phyloP scores from a whole-genome alignment of 1,140 invertebrate genomes.

The Neoseiulus cucumeris region DNA sequence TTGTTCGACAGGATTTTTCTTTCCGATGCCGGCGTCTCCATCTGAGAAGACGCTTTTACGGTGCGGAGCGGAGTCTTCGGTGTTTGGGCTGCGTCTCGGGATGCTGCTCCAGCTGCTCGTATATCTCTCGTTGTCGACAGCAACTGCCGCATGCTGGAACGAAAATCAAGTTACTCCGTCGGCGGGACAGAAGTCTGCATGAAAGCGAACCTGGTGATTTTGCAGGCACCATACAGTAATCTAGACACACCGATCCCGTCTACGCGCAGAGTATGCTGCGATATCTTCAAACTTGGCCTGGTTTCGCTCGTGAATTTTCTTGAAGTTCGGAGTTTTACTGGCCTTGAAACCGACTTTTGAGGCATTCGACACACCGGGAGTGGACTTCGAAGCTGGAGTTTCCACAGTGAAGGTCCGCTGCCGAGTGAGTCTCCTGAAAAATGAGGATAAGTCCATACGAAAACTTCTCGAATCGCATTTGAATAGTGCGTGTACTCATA shows the following conservation, averaged over 20 bases:
- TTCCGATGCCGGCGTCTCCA: neutral
- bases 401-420: too few species aligned
- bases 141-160: neutral
- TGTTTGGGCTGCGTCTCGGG: neutral
- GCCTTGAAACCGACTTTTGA: neutral
- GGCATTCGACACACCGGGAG: neutral
- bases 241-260: neutral
- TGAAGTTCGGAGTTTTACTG: neutral
- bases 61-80: neutral
- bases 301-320: slow-evolving; percentile 1
- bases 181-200: too few species aligned
- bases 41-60: neutral
- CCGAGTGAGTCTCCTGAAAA: too few species aligned
- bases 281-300: neutral
- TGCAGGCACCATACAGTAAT: neutral
- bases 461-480: too few species aligned
- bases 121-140: neutral
- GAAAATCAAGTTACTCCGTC: neutral
- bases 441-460: too few species aligned
- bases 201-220: neutral
- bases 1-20: neutral
- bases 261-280: neutral
- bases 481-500: too few species aligned
- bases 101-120: neutral
- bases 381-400: neutral